Evolutionary conservation across 1,140 invertebrate genomes (phyloP), one percentile per base, ranked within the genome.

Genomic region (Oncopeltus fasciatus): DNA sequence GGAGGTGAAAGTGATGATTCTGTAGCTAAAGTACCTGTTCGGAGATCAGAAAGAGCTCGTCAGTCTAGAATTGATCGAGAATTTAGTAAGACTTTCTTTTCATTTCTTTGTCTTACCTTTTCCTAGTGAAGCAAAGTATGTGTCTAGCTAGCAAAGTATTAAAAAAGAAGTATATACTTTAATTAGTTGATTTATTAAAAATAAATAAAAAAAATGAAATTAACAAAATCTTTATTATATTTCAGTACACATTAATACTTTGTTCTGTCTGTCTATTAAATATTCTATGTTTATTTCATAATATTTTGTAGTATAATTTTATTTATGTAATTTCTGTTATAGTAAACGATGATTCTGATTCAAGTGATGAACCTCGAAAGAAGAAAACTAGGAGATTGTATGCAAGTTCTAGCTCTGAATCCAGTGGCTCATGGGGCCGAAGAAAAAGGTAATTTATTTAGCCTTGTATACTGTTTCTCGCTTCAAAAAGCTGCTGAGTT

Each of bases 371-470:
- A 5, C 75, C 80, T 2, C 76, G 76, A 26, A 75, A 74, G 66
- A 80, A 80, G 65, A 79, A 77, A 66, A 78, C 71, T 24, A 73
- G 73, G 65, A 74, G 74, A 3, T 68, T 69, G 24, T 80, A 75
- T 79, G 74, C 72, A 46, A 74, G 78, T n/a, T 77, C 78, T 0
- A 78, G 80, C 31, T 78, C 76, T 21, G 80, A 81, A 66, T 79
- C 80, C 18, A 80, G 79, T 66, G 81, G 83, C 62, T 81, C 80
- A 0, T 81, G 80, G 80, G 74, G 78, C 28, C 73, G 72, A 31
- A 72, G 70, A 59, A 77, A 77, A 64, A 78, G 76, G 69, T 64
- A 64, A 63, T n/a, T n/a, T n/a, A n/a, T n/a, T n/a, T n/a, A n/a
- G n/a, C n/a, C n/a, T n/a, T n/a, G n/a, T n/a, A n/a, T n/a, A n/a